Conservation (phyloP, 2,797 vertebrate species). For the Propithecus deckenii region DNA sequence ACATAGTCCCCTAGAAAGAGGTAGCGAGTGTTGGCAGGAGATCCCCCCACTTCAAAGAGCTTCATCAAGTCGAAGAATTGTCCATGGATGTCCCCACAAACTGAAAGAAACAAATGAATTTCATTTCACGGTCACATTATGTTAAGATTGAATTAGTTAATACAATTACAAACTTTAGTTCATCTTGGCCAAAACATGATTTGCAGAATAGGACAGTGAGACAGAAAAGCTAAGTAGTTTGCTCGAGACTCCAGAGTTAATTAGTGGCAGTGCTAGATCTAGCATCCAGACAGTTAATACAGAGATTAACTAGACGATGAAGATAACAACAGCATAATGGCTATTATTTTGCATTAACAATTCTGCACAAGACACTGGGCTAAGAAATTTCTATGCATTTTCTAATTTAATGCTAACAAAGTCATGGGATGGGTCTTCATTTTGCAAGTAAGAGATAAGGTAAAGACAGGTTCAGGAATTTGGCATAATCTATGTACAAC, state of each 20-base stretch:
- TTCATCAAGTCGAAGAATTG: constrained; percentile 99
- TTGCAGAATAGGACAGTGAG: constrained; percentile 21
- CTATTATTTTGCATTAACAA: background rate
- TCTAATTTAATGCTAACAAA: background rate
- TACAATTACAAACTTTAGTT: background rate
- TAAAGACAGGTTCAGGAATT: background rate
- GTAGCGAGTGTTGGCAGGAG: constrained; percentile 98
- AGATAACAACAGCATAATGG: background rate
- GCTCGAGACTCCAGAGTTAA: background rate
- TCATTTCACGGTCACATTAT: constrained; percentile 32
- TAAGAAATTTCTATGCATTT: background rate
- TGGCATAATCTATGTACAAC: background rate
- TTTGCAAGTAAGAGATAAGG: background rate
- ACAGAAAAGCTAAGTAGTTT: background rate
- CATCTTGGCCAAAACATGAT: background rate
- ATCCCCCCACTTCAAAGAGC: constrained; percentile 98
- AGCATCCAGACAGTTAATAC: background rate
- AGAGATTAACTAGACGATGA: background rate
- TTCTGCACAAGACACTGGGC: background rate
- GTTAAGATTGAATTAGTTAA: background rate
- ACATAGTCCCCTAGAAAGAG: constrained; percentile 99
- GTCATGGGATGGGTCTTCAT: background rate
- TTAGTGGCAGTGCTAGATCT: background rate
- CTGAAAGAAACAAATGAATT: constrained; percentile 84
- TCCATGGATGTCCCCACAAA: constrained; percentile 99